Base-by-base conservation (phyloP, 2,888 invertebrate species). In the Cosmia pyralina region DNA sequence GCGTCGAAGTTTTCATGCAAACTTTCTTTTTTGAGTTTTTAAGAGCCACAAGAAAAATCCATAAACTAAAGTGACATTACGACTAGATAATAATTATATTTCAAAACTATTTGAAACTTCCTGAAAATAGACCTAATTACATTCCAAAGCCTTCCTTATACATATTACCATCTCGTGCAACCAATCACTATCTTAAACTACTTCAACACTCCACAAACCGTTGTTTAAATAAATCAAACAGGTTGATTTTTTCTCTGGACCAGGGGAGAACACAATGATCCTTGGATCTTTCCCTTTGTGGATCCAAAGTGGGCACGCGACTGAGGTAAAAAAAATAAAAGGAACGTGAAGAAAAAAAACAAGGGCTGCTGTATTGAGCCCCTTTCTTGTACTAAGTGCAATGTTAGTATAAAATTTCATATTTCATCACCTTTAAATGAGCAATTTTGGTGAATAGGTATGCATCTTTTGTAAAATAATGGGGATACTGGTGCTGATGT, bases 401-500 rank as follows among this genome's bases (percentile, higher is more conserved):
- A 88, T 88, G 86, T 89, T 90, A 85, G 84, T 85, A 75, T 86
- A 80, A 79, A 74, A 86, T 87, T 88, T 89, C 72, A 89, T 88
- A 88, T 89, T 89, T 92, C 90, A 87, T 87, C 91, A 83, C 91
- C 91, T 91, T 46, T 46, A 67, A 55, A 77, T 77, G 70, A 81
- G 52, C 52, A 22, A 58, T 71, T 76, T 75, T 75, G 44, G 58
- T 58, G 66, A 73, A 83, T 73, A 62, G 67, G 11, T 48, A 17
- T 70, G 13, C 41, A 64, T 74, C 48, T 58, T 62, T 73, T 66
- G 50, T 72, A 13, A 2, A 2, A 7, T 77, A 46, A 55, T 57
- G 1, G 22, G 1, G 17, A 53, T 75, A 66, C 69, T 58, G 79
- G 69, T 28, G 60, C 46, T 53, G 79, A 75, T 28, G 60, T 41